These are phyloP conservation scores for Penaeus indicus DNA, from an alignment of 1,140 invertebrate genomes.

Conservation along the genomic window DNA sequence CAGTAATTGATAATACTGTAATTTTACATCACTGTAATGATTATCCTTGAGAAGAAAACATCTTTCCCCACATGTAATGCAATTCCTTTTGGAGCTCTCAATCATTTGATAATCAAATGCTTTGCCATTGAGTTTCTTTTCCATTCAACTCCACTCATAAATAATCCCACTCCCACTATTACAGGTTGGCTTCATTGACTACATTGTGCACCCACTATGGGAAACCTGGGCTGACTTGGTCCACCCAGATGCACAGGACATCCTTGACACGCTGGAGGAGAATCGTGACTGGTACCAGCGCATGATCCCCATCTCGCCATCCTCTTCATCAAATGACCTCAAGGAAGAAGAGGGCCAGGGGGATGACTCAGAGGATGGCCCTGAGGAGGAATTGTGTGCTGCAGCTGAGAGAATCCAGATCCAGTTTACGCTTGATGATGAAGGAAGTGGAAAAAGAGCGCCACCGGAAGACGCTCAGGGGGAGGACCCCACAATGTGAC, in stretches of 20 bases:
- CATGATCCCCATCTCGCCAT: constrained; percentile 76
- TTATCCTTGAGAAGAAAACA: too few relatives aligned
- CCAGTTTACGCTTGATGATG: constrained; percentile 64
- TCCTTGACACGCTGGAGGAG: constrained; percentile 96
- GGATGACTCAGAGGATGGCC: constrained; percentile 50
- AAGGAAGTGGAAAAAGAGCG: constrained; percentile 54
- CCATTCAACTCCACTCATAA: not conserved
- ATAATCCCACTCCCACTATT: constrained; percentile 51
- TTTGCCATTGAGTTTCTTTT: not conserved
- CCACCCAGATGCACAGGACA: constrained; percentile 97
- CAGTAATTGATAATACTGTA: too few relatives aligned
- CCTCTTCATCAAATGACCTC: constrained; percentile 69
- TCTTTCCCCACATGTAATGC: not conserved
- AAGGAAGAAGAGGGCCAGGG: constrained; percentile 67
- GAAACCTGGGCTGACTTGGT: constrained; percentile 99
- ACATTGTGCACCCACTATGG: constrained; percentile 99
- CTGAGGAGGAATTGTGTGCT: constrained; percentile 62
- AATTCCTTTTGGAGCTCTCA: not conserved
- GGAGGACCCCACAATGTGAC: constrained; percentile 63
- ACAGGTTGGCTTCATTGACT: constrained; percentile 98
- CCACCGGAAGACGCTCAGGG: constrained; percentile 57
- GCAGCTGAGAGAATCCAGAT: constrained; percentile 67
- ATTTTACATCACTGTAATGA: too few relatives aligned
- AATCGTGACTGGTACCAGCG: constrained; percentile 98
- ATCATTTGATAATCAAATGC: not conserved